Base-by-base conservation (phyloP, 2,888 invertebrate genomes). In the Erannis defoliaria region DNA sequence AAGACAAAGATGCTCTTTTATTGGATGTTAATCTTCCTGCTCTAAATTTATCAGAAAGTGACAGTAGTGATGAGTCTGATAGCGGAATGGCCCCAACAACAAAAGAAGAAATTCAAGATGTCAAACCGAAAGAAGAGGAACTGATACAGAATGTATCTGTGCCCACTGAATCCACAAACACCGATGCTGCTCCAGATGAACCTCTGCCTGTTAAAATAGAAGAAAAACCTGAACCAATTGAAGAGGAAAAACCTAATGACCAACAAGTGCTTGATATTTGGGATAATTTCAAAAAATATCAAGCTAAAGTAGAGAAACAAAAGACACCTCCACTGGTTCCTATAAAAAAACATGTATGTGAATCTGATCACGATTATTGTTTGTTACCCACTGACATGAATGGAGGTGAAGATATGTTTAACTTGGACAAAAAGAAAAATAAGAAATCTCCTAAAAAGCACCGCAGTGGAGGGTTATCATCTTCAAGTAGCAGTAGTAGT, bases 21-120 rank as follows among this genome's bases (percentile, higher is more conserved):
- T 73, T 93, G 67, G 93, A 93, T 80, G 93, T 93, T 5, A 93
- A 97, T 88, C 89, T 97, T 55, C 97, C 97, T 2, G 97, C 96
- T 2, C 89, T 97, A 40, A 97, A 97, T 91, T 91, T 97, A 40
- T 97, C 97, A 0, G 97, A 97, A 76, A 97, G 97, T 81, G 97
- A 97, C 74, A 96, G 96, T 67, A 96, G 96, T 72, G 95, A 95
- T 62, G 97, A 96, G 66, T 94, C 93, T 16, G 92, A 93, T 66
- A 83, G 81, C 76, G 91, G 86, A 33, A 65, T 77, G 16, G 69
- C 81, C 57, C 75, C 81, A 61, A 73, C 88, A 1, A 21, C 80
- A 74, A 66, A 89, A 64, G 74, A 85, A 66, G 78, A 80, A 38
- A 77, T 78, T 66, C 56, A 50, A 16, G 77, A 80, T 57, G 73